Evolutionary conservation across 2,797 vertebrate genomes (phyloP).

Genomic region (Xiphorhynchus erythropygius): DNA sequence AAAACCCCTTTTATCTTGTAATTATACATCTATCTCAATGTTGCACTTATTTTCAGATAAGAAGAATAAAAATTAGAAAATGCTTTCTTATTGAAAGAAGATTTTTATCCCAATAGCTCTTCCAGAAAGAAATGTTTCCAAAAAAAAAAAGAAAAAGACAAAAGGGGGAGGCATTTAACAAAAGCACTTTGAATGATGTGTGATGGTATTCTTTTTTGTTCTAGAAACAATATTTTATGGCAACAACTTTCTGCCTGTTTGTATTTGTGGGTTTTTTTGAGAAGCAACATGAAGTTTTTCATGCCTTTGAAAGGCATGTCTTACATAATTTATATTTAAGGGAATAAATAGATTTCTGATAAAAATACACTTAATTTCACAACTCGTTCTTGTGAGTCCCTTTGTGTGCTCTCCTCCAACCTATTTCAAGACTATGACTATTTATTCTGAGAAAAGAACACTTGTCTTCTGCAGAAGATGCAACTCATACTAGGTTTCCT

Average conservation of each 20-base stretch:
- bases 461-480: not conserved
- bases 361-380: not conserved
- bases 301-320: not conserved
- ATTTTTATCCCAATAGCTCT: not conserved
- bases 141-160: too few species aligned
- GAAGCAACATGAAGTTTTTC: not conserved
- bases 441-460: not conserved
- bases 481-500: not conserved
- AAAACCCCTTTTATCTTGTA: not conserved
- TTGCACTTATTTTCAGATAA: not conserved
- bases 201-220: not conserved
- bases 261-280: not conserved
- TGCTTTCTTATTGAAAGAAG: not conserved
- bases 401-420: not conserved
- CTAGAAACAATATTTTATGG: not conserved
- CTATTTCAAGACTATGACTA: not conserved
- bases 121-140: not conserved
- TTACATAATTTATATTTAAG: not conserved
- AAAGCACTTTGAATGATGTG: not conserved
- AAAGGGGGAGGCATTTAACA: not conserved
- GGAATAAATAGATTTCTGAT: not conserved
- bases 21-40: not conserved
- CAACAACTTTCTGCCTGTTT: not conserved
- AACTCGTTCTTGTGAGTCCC: not conserved
- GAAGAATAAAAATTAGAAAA: not conserved